Evolutionary conservation across 1,140 invertebrate genomes (phyloP), one percentile per base, ranked within the genome.

Genomic region (Pseudomyrmex flavicornis): DNA sequence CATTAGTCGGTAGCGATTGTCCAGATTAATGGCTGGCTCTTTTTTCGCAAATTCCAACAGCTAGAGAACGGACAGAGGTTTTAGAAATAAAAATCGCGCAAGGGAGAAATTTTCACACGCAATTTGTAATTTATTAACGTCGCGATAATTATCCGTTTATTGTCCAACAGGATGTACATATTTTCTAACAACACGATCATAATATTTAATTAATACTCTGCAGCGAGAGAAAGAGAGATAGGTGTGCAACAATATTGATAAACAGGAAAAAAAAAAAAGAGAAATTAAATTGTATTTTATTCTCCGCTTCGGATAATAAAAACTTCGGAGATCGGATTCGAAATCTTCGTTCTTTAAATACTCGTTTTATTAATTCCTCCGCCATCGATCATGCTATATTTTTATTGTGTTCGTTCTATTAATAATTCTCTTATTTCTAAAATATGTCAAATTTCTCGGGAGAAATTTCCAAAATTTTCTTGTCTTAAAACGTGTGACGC

Each of bases 1-100:
- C 90, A 94, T 92, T 13, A 93, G 70, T 44, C 94, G 89, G 62
- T 94, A 94, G 48, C 93, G 91, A 90, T 94, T 94, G 88, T 94
- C 93, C 86, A 94, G 82, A 73, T 93, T 91, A 69, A 94, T 91
- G 1, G 88, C 88, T 9, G 94, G 93, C 4, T 88, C 61, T 15
- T 9, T 10, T 22, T 75, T 3, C 85, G 66, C 62, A 20, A 74
- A 0, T 9, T 87, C 76, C 8, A 83, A n/a, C 13, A 90, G 56
- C 93, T 93, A 20, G 35, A 35, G 89, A 91, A 74, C 48, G 83
- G 59, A 65, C 8, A 63, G 1, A 22, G 15, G 2, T 50, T 65
- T 12, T 20, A 26, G 20, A 20, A 26, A 61, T 52, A 50, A 9
- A 50, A 26, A 26, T 52, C 13, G 48, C 50, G 50, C 13, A 52